These are phyloP conservation scores for Gymnocephalus cernua DNA, from an alignment of 2,113 vertebrate genomes.

Conservation along the genomic window DNA sequence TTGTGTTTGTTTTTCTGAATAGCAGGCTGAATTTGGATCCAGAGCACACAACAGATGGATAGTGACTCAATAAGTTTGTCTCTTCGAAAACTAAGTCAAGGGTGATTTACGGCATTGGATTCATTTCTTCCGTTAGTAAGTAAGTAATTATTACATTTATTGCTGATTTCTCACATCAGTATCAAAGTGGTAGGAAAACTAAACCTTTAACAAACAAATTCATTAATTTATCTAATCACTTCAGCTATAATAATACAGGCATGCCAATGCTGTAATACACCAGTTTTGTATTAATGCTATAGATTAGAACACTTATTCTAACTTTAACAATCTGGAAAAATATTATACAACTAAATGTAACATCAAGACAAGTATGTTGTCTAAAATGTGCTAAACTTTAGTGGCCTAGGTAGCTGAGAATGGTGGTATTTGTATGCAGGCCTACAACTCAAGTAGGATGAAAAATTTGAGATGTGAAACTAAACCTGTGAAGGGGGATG, in stretches of 20 bases:
- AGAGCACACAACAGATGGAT: constrained; percentile 69
- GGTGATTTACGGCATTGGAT: constrained; percentile 31
- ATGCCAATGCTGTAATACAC: neutral
- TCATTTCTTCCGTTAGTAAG: constrained; percentile 40
- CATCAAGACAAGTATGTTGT: neutral
- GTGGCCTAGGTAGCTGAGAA: neutral
- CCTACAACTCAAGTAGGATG: neutral
- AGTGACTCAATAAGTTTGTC: constrained; percentile 50
- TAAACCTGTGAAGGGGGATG: neutral
- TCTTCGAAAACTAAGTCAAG: constrained; percentile 33
- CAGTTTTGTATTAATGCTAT: neutral
- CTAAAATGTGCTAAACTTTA: neutral
- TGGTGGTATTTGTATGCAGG: neutral
- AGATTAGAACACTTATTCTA: neutral
- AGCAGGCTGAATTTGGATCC: constrained; percentile 50
- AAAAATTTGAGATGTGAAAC: neutral
- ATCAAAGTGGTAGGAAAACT: neutral
- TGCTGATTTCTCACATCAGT: neutral
- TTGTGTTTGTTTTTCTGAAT: constrained; percentile 68
- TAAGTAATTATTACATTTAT: constrained; percentile 30
- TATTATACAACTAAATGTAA: neutral
- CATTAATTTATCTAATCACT: neutral
- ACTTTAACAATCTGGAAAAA: neutral
- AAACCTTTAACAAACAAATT: neutral
- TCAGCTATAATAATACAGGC: neutral